Evolutionary conservation across 1,140 invertebrate genomes (phyloP).

Genomic region (Bilobella aurantiaca): DNA sequence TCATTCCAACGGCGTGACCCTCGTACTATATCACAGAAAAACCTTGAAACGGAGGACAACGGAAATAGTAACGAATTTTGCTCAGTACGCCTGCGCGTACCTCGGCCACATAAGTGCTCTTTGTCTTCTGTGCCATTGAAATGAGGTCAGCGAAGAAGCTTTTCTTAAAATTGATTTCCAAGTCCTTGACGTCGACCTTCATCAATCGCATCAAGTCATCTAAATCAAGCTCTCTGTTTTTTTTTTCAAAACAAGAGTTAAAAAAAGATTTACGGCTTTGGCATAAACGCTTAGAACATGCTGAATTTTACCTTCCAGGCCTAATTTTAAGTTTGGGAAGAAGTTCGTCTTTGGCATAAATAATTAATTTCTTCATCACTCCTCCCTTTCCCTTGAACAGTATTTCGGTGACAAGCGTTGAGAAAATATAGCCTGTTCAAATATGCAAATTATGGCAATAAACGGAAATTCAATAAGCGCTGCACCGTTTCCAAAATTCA

Average conservation of each 20-base stretch:
- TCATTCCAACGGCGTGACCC: slow-evolving; percentile 47
- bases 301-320: slow-evolving; percentile 21
- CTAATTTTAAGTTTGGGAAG: slow-evolving; percentile 21
- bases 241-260: neutral
- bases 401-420: slow-evolving; percentile 7
- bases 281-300: neutral
- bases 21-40: no score
- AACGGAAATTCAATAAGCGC: neutral
- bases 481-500: no score
- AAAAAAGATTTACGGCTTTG: neutral
- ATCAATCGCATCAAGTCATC: slow-evolving; percentile 26
- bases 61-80: slow-evolving; percentile 21
- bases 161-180: slow-evolving; percentile 19
- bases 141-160: slow-evolving; percentile 20
- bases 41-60: no score
- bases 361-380: slow-evolving; percentile 9
- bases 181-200: neutral
- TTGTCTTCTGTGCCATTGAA: slow-evolving; percentile 13
- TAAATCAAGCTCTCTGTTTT: slow-evolving; percentile 26
- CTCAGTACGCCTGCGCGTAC: neutral
- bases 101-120: slow-evolving; percentile 13
- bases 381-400: neutral
- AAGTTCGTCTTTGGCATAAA: slow-evolving; percentile 24
- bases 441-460: neutral
- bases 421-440: slow-evolving; percentile 10